A percentile compares a stretch with the other conserved stretches of the same genome.
These are phyloP conservation scores for Nephotettix cincticeps DNA, from an alignment of 1,140 invertebrate species.

Conservation along the genomic window DNA sequence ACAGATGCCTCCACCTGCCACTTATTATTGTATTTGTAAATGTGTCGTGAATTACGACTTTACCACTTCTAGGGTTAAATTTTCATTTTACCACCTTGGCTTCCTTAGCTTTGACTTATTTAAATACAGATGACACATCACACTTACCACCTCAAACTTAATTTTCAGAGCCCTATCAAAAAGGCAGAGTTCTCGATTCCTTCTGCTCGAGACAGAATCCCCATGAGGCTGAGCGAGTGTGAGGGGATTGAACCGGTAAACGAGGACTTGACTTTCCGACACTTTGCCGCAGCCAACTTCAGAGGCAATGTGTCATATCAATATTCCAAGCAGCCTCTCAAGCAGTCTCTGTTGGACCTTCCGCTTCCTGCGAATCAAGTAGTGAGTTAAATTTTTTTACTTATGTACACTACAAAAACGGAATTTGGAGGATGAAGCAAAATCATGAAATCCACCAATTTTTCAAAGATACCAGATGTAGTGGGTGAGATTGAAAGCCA, in stretches of 20 bases:
- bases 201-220: background rate
- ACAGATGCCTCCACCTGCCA: too few relatives aligned
- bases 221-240: background rate
- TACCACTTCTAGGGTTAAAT: too few relatives aligned
- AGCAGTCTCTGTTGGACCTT: conserved; percentile 88
- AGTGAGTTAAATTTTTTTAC: conserved; percentile 52
- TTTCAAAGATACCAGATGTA: too few relatives aligned
- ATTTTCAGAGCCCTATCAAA: background rate
- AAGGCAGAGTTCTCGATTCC: background rate
- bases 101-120: too few relatives aligned
- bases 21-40: too few relatives aligned
- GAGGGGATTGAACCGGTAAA: conserved; percentile 88
- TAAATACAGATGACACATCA: too few relatives aligned
- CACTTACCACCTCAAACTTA: too few relatives aligned
- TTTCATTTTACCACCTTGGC: too few relatives aligned
- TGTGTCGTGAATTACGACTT: too few relatives aligned
- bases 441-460: too few relatives aligned
- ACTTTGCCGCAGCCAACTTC: conserved; percentile 97
- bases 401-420: background rate
- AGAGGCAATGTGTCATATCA: conserved; percentile 93
- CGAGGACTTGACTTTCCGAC: conserved; percentile 96
- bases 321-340: conserved; percentile 90
- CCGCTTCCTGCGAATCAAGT: conserved; percentile 96
- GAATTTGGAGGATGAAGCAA: too few relatives aligned
- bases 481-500: too few relatives aligned